These are phyloP conservation scores for Apis dorsata DNA, from an alignment of 1,140 invertebrate genomes.

Conservation along the genomic window DNA sequence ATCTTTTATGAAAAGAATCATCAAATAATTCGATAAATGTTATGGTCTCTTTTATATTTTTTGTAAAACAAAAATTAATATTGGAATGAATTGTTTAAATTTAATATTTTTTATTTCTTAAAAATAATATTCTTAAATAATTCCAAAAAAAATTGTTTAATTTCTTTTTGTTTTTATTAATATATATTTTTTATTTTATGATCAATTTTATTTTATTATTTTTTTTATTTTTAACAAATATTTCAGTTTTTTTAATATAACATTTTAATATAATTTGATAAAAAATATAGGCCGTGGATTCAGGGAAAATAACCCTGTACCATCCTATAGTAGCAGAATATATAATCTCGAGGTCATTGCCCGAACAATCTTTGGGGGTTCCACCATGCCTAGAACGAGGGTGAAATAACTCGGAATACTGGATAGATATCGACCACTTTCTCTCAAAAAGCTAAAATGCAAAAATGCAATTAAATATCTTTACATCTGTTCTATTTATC, in stretches of 20 bases:
- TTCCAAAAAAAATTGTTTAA: not conserved
- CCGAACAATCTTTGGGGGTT: slow-evolving; percentile 77
- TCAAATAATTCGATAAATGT: not conserved
- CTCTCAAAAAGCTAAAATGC: slow-evolving; percentile 54
- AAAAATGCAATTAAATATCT: slow-evolving; percentile 36
- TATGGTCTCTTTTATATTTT: not conserved
- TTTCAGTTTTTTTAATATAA: not conserved
- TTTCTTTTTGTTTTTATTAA: not conserved
- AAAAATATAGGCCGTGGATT: slow-evolving; percentile 39
- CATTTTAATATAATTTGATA: slow-evolving; percentile 1
- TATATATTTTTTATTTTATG: not conserved
- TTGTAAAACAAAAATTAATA: not conserved
- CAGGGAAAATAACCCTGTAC: slow-evolving; percentile 49
- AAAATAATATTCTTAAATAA: not conserved
- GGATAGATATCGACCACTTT: slow-evolving; percentile 67
- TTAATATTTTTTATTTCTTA: not conserved
- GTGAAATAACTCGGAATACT: slow-evolving; percentile 66
- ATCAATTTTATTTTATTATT: not conserved
- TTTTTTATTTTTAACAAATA: not conserved
- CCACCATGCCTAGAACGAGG: slow-evolving; percentile 67
- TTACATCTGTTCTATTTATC: not conserved
- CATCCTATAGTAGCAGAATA: slow-evolving; percentile 57
- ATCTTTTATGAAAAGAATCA: no score
- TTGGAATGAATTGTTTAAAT: not conserved
- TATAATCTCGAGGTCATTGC: slow-evolving; percentile 74